A percentile compares a stretch with the other conserved stretches of the same genome.
These are phyloP conservation scores for Graptemys geographica DNA, from an alignment of 2,797 vertebrate species.

Conservation along the genomic window DNA sequence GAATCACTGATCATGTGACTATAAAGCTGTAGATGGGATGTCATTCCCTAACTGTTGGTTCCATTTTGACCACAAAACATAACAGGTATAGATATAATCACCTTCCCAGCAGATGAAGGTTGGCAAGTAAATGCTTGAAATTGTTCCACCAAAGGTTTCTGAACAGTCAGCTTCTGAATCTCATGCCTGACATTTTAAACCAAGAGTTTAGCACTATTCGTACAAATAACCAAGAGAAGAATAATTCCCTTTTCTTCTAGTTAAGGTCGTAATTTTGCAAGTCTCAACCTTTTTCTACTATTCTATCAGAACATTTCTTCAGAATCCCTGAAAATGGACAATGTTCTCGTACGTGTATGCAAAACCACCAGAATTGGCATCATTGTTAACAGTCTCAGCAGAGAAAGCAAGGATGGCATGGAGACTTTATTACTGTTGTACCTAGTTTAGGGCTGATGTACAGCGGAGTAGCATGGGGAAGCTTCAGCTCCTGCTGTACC, in stretches of 20 bases:
- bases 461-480: not conserved
- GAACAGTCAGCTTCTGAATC: not conserved
- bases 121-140: not conserved
- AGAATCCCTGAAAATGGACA: not conserved
- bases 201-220: not conserved
- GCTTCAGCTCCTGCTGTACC: not conserved
- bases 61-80: not conserved
- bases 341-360: not conserved
- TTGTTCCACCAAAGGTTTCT: not conserved
- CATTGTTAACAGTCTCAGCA: not conserved
- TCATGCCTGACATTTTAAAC: not conserved
- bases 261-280: not conserved
- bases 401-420: not conserved
- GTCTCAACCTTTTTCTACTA: not conserved
- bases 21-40: not conserved
- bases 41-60: not conserved
- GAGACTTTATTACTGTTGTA: not conserved
- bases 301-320: not conserved
- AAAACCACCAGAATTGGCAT: not conserved
- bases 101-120: not conserved
- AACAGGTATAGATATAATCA: not conserved
- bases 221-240: not conserved
- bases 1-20: not conserved
- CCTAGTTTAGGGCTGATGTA: not conserved
- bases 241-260: not conserved